Evolutionary conservation across 2,113 vertebrate genomes (phyloP).

Genomic region (Porphyrio hochstetteri): DNA sequence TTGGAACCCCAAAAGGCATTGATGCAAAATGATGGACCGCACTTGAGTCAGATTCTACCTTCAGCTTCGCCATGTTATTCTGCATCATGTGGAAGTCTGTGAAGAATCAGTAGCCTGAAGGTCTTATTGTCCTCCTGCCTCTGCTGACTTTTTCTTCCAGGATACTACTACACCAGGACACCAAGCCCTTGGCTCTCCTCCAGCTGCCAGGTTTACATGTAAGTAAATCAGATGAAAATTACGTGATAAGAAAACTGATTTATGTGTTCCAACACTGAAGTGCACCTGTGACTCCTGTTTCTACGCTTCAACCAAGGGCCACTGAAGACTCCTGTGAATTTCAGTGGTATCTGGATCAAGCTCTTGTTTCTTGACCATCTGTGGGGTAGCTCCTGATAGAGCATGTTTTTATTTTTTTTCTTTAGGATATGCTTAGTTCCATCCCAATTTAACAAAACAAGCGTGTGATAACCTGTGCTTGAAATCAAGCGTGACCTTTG

Average conservation of each 20-base stretch:
- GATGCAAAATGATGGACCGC: not conserved
- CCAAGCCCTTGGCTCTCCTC: slow-evolving; percentile 68
- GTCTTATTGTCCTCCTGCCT: not conserved
- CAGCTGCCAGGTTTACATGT: slow-evolving; percentile 73
- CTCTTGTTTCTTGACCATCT: not conserved
- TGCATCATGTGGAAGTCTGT: not conserved
- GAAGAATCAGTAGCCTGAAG: not conserved
- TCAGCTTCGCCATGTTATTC: not conserved
- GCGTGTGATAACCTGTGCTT: not conserved
- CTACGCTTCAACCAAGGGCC: not conserved
- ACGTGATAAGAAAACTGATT: not conserved
- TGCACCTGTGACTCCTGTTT: not conserved
- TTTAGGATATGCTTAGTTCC: not conserved
- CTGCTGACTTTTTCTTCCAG: slow-evolving; percentile 50
- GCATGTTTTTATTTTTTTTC: not conserved
- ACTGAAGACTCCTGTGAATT: not conserved
- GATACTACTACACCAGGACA: slow-evolving; percentile 72
- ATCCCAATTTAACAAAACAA: not conserved
- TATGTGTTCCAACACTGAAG: not conserved
- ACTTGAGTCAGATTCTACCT: not conserved
- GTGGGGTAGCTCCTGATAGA: not conserved
- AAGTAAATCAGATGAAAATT: slow-evolving; percentile 69
- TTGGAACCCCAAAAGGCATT: not conserved
- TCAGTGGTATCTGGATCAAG: not conserved
- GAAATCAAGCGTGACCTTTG: not conserved